Percentiles rank a stretch among this genome's conserved stretches.
phyloP scores from a whole-genome alignment of 2,797 vertebrate genomes.

The Oophaga sylvatica region DNA sequence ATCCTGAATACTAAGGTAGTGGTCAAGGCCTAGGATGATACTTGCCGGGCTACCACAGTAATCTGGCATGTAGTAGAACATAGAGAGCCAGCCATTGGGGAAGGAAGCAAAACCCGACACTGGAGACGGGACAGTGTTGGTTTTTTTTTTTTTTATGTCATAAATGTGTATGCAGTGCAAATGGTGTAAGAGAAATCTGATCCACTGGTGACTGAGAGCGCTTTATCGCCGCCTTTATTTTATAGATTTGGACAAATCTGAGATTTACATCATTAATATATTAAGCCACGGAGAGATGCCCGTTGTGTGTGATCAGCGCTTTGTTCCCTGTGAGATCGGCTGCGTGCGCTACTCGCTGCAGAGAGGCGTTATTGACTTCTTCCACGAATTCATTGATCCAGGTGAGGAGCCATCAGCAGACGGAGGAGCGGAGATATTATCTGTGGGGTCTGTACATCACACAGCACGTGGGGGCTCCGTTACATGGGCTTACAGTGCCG shows the following conservation, averaged over 20 bases:
- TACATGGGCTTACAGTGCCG: too few relatives aligned
- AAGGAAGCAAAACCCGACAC: too few relatives aligned
- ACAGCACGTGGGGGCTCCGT: too few relatives aligned
- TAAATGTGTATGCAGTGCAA: not conserved
- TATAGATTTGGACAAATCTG: slow-evolving; percentile 68
- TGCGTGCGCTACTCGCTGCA: slow-evolving; percentile 76
- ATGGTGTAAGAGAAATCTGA: not conserved
- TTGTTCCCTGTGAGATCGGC: slow-evolving; percentile 80
- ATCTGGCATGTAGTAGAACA: too few relatives aligned
- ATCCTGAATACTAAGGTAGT: too few relatives aligned
- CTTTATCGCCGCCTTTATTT: not conserved
- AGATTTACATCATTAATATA: slow-evolving; percentile 78
- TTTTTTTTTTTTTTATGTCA: too few relatives aligned
- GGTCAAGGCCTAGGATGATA: too few relatives aligned
- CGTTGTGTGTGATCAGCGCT: slow-evolving; percentile 73
- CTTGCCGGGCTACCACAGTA: too few relatives aligned
- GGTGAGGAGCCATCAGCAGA: slow-evolving; percentile 63
- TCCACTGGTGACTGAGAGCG: not conserved
- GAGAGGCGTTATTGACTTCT: slow-evolving; percentile 72
- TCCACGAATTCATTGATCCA: slow-evolving; percentile 78
- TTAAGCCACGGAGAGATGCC: slow-evolving; percentile 79
- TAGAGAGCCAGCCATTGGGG: too few relatives aligned
- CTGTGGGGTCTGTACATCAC: too few relatives aligned
- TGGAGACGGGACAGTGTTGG: too few relatives aligned
- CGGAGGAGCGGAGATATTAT: too few relatives aligned